Conservation (phyloP, 2,888 invertebrate genomes). For the Busseola fusca region DNA sequence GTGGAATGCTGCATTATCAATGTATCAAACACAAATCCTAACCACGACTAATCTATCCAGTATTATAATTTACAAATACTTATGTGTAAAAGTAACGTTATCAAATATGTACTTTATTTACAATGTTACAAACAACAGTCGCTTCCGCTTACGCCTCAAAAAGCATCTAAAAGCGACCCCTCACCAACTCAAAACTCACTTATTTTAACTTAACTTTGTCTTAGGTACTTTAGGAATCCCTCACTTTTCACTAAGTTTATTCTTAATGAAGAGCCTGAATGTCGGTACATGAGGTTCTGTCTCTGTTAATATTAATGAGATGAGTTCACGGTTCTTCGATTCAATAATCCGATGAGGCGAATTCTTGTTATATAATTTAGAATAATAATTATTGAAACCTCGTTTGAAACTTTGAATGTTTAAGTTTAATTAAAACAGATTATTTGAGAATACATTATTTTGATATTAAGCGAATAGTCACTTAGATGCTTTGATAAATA, state of each 20-base stretch:
- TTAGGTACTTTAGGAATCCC: constrained; percentile 76
- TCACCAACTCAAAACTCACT: constrained; percentile 83
- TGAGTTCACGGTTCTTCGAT: constrained; percentile 34
- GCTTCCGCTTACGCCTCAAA: constrained; percentile 36
- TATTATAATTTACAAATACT: background rate
- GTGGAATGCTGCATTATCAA: background rate
- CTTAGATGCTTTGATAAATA: background rate
- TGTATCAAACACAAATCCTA: background rate
- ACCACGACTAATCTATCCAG: background rate
- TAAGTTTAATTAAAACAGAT: background rate
- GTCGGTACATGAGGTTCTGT: constrained; percentile 53
- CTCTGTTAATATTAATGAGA: constrained; percentile 53
- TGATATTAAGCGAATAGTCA: background rate
- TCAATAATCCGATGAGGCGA: constrained; percentile 12
- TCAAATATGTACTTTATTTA: background rate
- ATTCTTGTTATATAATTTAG: constrained; percentile 17
- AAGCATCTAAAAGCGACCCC: constrained; percentile 62
- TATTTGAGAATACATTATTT: background rate
- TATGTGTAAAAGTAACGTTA: background rate
- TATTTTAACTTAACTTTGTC: constrained; percentile 83
- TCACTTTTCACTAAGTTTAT: constrained; percentile 77
- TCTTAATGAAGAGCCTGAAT: constrained; percentile 71
- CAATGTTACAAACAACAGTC: constrained; percentile 1
- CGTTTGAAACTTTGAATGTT: constrained; percentile 3
- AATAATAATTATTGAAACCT: constrained; percentile 6